Conservation (phyloP, 2,113 vertebrate species). For the Gymnobelideus leadbeateri region DNA sequence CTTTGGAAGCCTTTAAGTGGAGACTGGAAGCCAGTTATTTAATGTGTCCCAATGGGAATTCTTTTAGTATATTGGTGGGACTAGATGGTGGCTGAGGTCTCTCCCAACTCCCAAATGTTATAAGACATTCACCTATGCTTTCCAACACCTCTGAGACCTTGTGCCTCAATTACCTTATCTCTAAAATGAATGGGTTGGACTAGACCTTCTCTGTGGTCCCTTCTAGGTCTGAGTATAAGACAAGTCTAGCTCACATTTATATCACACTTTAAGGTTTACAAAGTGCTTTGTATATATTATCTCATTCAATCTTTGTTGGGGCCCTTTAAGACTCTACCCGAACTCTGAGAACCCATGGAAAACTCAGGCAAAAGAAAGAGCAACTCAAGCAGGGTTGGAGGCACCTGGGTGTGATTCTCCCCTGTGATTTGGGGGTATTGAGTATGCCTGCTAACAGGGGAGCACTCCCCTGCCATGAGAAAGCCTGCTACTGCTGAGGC, state of each 20-base stretch:
- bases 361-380: too few species aligned
- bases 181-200: neutral
- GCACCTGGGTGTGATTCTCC: too few species aligned
- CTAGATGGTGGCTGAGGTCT: neutral
- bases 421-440: too few species aligned
- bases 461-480: too few species aligned
- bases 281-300: neutral
- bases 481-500: too few species aligned
- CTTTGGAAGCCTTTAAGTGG: neutral
- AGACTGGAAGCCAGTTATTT: neutral
- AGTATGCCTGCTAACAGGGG: too few species aligned
- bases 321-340: too few species aligned
- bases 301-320: too few species aligned
- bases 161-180: neutral
- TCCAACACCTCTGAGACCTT: neutral
- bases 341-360: too few species aligned
- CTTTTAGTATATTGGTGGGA: neutral
- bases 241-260: neutral
- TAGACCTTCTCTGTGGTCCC: neutral
- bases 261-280: neutral
- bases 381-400: too few species aligned
- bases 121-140: neutral
- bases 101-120: neutral
- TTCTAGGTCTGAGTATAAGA: neutral
- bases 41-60: neutral